Conservation (phyloP, 2,113 vertebrate species). For the Carlito syrichta region DNA sequence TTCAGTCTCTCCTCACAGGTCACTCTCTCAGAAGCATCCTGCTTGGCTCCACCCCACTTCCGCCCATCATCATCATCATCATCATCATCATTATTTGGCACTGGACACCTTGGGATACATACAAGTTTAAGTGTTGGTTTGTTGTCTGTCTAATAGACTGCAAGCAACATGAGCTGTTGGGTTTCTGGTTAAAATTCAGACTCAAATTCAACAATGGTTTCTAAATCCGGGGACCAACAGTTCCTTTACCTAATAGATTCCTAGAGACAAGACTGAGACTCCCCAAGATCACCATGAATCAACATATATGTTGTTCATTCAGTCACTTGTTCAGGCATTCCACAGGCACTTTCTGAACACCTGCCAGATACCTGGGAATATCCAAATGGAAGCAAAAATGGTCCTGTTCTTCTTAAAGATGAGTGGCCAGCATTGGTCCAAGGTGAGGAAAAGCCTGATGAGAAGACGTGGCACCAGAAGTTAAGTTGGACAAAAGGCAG, state of each 20-base stretch:
- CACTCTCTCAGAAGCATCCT: not conserved
- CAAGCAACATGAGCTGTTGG: not conserved
- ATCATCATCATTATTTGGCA: not conserved
- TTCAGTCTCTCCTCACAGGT: not conserved
- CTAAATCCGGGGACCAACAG: not conserved
- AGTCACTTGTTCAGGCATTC: no score
- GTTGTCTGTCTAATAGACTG: not conserved
- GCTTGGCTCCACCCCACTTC: fast-evolving
- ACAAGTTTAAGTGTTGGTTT: not conserved
- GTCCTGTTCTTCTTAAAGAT: not conserved
- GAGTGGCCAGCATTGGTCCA: not conserved
- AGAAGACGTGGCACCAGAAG: not conserved
- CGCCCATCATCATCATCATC: not conserved
- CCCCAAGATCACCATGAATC: not conserved
- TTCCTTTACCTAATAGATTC: not conserved
- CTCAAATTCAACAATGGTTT: not conserved
- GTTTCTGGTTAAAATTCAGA: not conserved
- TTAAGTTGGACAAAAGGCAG: not conserved
- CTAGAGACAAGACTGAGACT: not conserved
- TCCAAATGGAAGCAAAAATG: not conserved
- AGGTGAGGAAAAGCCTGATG: not conserved
- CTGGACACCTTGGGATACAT: fast-evolving
- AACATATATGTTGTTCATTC: fast-evolving
- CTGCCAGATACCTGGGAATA: not conserved
- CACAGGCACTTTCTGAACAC: not conserved